Conservation (phyloP, 2,113 vertebrate species). For the Siphamia tubifer region DNA sequence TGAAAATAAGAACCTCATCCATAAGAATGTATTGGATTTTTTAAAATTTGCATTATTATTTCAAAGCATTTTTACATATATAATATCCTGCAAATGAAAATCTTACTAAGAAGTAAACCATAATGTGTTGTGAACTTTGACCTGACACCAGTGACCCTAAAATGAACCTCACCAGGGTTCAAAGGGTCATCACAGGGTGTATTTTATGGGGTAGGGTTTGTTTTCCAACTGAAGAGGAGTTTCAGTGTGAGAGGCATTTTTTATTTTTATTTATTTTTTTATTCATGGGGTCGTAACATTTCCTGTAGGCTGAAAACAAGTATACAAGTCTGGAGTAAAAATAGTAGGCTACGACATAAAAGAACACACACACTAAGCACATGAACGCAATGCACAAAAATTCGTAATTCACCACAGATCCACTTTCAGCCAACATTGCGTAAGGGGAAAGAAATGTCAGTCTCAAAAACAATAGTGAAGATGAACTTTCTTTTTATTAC, state of each 20-base stretch:
- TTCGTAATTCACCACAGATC: conserved; percentile 56
- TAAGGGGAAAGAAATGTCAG: conserved; percentile 65
- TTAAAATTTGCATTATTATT: not conserved
- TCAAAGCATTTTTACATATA: not conserved
- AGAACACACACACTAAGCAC: conserved; percentile 14
- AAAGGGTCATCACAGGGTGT: conserved; percentile 46
- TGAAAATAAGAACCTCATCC: not conserved
- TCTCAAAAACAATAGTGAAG: conserved; percentile 42
- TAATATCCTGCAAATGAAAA: not conserved
- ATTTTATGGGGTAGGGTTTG: conserved; percentile 47
- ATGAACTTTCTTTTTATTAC: not conserved
- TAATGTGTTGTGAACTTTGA: conserved; percentile 50
- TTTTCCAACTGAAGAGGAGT: conserved; percentile 61
- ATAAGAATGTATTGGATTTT: no score
- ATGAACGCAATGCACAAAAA: conserved; percentile 23
- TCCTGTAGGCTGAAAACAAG: conserved; percentile 63
- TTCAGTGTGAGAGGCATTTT: not conserved
- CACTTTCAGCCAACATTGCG: conserved; percentile 56
- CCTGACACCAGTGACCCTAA: conserved; percentile 44
- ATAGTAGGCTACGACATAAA: conserved; percentile 60
- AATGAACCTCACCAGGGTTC: conserved; percentile 44
- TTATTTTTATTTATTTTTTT: no score
- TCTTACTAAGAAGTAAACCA: conserved; percentile 48
- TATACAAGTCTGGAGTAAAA: conserved; percentile 67
- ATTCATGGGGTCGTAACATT: conserved; percentile 67